phyloP scores from a whole-genome alignment of 2,113 vertebrate genomes.

The Nasalis larvatus region DNA sequence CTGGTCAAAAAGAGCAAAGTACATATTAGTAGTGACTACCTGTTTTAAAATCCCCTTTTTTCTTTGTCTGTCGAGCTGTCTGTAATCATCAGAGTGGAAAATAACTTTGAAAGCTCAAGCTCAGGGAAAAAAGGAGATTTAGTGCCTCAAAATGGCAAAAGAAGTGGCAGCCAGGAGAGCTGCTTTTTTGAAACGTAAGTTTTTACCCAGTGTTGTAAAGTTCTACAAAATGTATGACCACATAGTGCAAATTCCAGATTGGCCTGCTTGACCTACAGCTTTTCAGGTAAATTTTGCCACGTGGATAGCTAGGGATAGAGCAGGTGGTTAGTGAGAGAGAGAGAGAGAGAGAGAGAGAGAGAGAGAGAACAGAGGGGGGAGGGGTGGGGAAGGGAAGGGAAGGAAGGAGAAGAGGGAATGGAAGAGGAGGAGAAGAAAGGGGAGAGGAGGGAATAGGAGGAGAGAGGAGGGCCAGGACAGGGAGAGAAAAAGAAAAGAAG shows the following conservation, averaged over 20 bases:
- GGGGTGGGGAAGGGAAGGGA: fast-evolving
- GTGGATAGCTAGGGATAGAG: background rate
- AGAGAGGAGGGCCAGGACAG: fast-evolving
- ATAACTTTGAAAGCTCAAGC: slow-evolving; percentile 79
- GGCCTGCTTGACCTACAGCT: slow-evolving; percentile 10
- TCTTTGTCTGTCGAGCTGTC: slow-evolving; percentile 74
- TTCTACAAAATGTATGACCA: slow-evolving; percentile 10
- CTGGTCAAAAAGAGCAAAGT: slow-evolving; percentile 70
- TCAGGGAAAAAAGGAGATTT: slow-evolving; percentile 61
- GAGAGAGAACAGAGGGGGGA: background rate
- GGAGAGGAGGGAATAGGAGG: background rate
- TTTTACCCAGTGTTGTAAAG: slow-evolving; percentile 46
- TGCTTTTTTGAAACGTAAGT: background rate
- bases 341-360: no score
- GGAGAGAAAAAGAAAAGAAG: no score
- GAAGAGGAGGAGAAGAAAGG: fast-evolving
- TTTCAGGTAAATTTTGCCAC: slow-evolving; percentile 60
- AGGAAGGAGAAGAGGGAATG: fast-evolving
- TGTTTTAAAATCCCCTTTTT: slow-evolving; percentile 70
- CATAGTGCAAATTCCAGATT: background rate
- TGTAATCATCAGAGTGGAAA: slow-evolving; percentile 81
- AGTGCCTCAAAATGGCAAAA: slow-evolving; percentile 45
- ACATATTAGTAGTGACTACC: slow-evolving; percentile 65
- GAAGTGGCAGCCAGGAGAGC: slow-evolving; percentile 18
- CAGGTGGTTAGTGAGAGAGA: background rate